These are phyloP conservation scores for Balearica regulorum DNA, from an alignment of 2,797 vertebrate species.

Conservation along the genomic window DNA sequence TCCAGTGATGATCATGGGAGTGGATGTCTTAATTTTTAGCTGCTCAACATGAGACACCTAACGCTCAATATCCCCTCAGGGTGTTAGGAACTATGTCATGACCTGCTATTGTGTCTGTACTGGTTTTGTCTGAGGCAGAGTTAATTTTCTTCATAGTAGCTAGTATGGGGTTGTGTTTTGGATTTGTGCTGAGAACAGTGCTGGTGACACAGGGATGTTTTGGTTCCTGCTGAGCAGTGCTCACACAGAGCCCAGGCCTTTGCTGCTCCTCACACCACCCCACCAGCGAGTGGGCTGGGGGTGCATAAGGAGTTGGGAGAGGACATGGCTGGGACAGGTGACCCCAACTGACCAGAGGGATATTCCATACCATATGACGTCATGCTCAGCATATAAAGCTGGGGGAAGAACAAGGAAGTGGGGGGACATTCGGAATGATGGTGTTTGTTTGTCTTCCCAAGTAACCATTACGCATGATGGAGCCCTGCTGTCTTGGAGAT, in stretches of 20 bases:
- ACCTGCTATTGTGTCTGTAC: neutral
- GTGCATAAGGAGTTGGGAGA: neutral
- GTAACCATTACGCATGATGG: fast-evolving
- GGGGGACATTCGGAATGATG: fast-evolving
- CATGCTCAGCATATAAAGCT: neutral
- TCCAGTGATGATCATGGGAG: neutral
- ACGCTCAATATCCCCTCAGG: neutral
- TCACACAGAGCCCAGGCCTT: neutral
- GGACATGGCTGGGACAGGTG: neutral
- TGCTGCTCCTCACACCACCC: neutral
- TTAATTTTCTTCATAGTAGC: neutral
- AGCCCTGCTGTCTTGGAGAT: neutral
- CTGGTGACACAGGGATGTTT: neutral
- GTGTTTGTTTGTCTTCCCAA: neutral
- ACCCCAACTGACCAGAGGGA: neutral
- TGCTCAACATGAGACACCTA: neutral
- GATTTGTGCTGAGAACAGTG: neutral
- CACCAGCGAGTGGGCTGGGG: fast-evolving
- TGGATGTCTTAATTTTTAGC: neutral
- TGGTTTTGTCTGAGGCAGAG: neutral
- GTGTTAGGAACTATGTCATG: neutral
- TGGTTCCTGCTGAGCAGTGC: neutral
- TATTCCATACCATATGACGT: neutral
- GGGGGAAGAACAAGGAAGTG: neutral
- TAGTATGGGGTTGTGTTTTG: fast-evolving